These are phyloP conservation scores for Takifugu flavidus DNA, from an alignment of 2,113 vertebrate genomes.

Conservation along the genomic window DNA sequence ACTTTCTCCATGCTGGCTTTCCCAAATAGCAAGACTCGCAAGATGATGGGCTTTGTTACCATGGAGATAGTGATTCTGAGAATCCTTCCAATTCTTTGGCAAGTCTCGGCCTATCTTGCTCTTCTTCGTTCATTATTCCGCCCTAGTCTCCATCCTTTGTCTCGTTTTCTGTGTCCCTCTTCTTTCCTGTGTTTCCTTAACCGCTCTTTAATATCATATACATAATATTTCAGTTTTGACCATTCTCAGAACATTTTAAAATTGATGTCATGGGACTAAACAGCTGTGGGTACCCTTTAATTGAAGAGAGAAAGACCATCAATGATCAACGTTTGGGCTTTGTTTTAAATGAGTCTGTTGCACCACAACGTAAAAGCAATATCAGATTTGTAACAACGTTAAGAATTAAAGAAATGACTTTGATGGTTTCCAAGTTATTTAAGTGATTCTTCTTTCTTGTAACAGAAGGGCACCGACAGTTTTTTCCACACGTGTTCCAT, in stretches of 20 bases:
- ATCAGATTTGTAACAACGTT: too few relatives aligned
- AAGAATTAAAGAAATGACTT: too few relatives aligned
- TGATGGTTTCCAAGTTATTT: too few relatives aligned
- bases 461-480: too few relatives aligned
- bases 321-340: too few relatives aligned
- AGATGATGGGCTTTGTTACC: slow-evolving; percentile 83
- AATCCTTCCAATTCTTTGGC: slow-evolving; percentile 78
- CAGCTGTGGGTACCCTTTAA: too few relatives aligned
- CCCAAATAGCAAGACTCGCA: slow-evolving; percentile 79
- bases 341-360: too few relatives aligned
- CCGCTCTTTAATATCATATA: not conserved
- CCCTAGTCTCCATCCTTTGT: not conserved
- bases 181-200: slow-evolving; percentile 38
- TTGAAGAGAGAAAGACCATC: too few relatives aligned
- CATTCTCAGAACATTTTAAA: not conserved
- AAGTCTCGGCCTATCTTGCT: slow-evolving; percentile 74
- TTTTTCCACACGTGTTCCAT: too few relatives aligned
- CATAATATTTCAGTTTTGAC: not conserved
- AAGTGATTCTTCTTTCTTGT: too few relatives aligned
- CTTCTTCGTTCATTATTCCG: slow-evolving; percentile 14
- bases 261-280: too few relatives aligned
- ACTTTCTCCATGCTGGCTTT: slow-evolving; percentile 61
- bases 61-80: slow-evolving; percentile 80
- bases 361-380: too few relatives aligned
- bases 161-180: slow-evolving; percentile 1